Evolutionary conservation across 2,888 invertebrate species (phyloP).

Genomic region (Amorpha juglandis): DNA sequence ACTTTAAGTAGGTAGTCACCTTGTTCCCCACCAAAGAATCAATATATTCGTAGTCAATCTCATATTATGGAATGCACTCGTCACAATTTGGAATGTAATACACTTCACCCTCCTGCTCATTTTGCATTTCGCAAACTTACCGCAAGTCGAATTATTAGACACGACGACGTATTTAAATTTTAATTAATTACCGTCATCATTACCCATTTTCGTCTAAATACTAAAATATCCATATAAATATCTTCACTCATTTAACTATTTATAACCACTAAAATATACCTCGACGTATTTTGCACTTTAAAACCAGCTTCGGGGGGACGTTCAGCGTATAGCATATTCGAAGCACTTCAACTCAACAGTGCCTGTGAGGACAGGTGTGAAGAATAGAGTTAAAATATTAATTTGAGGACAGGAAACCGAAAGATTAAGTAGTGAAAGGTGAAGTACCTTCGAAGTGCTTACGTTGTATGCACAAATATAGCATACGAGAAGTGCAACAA

Average conservation of each 20-base stretch:
- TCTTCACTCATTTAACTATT: conserved; percentile 69
- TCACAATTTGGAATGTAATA: conserved; percentile 65
- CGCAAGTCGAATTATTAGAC: conserved; percentile 45
- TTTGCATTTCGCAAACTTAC: conserved; percentile 42
- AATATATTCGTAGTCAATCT: conserved; percentile 52
- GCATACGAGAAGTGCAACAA: conserved; percentile 63
- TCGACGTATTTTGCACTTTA: conserved; percentile 80
- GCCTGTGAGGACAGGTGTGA: conserved; percentile 40
- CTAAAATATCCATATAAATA: conserved; percentile 81
- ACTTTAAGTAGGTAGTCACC: conserved; percentile 67
- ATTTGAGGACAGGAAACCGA: conserved; percentile 34
- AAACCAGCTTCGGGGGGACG: conserved; percentile 81
- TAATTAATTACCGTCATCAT: conserved; percentile 53
- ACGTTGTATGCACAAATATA: conserved; percentile 61
- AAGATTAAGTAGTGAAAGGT: conserved; percentile 45
- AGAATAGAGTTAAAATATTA: conserved; percentile 27
- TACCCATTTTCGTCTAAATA: conserved; percentile 69
- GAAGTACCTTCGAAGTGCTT: conserved; percentile 74
- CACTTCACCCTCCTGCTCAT: conserved; percentile 39
- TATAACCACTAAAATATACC: conserved; percentile 72
- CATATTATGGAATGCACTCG: conserved; percentile 65
- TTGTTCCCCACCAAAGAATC: conserved; percentile 74
- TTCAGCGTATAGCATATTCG: conserved; percentile 76
- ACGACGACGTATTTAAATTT: conserved; percentile 44
- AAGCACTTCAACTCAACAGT: conserved; percentile 67